Base-by-base conservation (phyloP, 2,797 vertebrate species). In the Carapus acus region DNA sequence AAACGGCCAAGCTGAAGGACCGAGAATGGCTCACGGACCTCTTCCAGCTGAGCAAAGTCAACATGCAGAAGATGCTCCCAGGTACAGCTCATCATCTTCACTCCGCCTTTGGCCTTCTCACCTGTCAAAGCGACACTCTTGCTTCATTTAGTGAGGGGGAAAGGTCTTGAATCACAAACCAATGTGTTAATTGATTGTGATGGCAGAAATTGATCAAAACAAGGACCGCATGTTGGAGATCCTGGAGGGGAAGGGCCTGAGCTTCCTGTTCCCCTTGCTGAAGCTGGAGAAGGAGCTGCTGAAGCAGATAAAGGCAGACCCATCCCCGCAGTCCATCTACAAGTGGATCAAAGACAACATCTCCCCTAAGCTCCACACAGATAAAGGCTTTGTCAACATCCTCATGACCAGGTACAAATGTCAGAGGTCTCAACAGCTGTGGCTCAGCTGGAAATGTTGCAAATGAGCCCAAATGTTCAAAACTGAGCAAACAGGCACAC, bases 271-370 rank as follows among this genome's bases (percentile, higher is more conserved):
- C 83, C 95, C 96, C 0, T 90, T 99, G 77, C 87, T 99, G 76
- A 98, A 98, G 87, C 89, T 97, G 86, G 96, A 99, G 86, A 98
- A 98, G 84, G 95, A 99, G 78, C 88, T 98, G 58, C 85, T 97
- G 74, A 93, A 94, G 83, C 96, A 99, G 84, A 98, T 99, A 56
- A 90, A 92, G 81, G 90, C 90, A 15, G 96, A 99, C 85, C 94
- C 95, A 59, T 96, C 94, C 74, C 96, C 96, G 74, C 94, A 97
- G 86, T 86, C 91, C 76, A 96, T 98, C 86, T 99, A 99, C 85
- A 99, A 98, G 85, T 99, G 95, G 96, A 98, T 99, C 79, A 98
- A 99, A 86, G 96, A 99, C 85, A 98, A 97, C 84, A 96, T 99
- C 86, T 97, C 94, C 62, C 93, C 92, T 66, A 96, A 93, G 85